Evolutionary conservation across 2,888 invertebrate species (phyloP).

Genomic region (Microchrysa polita): DNA sequence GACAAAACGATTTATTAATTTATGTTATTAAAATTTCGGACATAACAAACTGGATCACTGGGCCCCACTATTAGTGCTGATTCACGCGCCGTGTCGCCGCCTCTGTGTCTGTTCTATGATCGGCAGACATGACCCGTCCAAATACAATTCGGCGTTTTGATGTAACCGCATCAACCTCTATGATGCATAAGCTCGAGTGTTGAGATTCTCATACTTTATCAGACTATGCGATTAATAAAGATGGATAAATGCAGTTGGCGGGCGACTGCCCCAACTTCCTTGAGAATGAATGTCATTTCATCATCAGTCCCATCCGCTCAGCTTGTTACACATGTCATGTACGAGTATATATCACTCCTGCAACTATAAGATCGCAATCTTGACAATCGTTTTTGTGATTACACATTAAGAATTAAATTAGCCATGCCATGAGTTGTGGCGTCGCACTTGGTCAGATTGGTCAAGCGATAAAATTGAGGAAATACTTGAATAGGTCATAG

Average conservation of each 20-base stretch:
- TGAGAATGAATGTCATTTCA: constrained; percentile 10
- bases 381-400: not conserved
- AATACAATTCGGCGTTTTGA: not conserved
- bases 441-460: not conserved
- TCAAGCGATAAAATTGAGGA: constrained; percentile 34
- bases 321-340: too few relatives aligned
- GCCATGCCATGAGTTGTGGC: not conserved
- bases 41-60: constrained; percentile 31
- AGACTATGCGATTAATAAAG: not conserved
- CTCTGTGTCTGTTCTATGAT: constrained; percentile 8
- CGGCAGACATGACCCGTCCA: constrained; percentile 26
- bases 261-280: constrained; percentile 12
- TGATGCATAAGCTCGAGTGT: too few relatives aligned
- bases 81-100: too few relatives aligned
- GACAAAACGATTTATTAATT: constrained; percentile 1
- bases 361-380: not conserved
- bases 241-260: not conserved
- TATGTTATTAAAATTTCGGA: constrained; percentile 10
- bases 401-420: constrained; percentile 25
- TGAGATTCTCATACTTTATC: not conserved
- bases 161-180: too few relatives aligned
- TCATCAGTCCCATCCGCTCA: constrained; percentile 2
- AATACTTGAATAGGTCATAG: constrained; percentile 31
- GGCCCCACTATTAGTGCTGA: not conserved
- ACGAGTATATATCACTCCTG: not conserved